Base-by-base conservation (phyloP, 2,797 vertebrate species). In the Melanotaenia pygmaea region DNA sequence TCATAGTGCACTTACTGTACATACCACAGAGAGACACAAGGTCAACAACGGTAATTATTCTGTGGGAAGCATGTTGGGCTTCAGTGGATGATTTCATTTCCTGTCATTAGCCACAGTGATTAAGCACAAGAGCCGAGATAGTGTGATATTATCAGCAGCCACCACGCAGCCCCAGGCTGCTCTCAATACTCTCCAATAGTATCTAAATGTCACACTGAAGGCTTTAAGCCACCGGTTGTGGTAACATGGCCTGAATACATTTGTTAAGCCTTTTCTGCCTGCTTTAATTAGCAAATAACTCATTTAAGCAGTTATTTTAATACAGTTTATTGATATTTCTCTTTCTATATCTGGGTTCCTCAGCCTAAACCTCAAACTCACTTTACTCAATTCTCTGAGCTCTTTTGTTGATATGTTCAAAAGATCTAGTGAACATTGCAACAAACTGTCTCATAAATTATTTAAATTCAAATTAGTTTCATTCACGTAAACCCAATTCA, bases 21-120 rank as follows among this genome's bases (percentile, higher is more conserved):
- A 81, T 71, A 74, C 72, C 67, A 35, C 66, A 74, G 66, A 83
- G 82, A 86, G 73, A 51, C 83, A 77, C 79, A 88, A 91, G 92
- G 91, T 92, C 90, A 92, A 88, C 89, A 82, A 76, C 75, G 9
- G 82, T 86, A 90, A 90, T 92, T 90, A 90, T 84, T 83, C 84
- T 76, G 83, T 62, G 82, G 87, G 83, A 85, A 82, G 85, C 54
- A 56, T 62, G 69, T 68, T 77, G 82, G 81, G 82, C 79, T 91
- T 88, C 81, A 81, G 80, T 67, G 80, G 86, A 67, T 89, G 87
- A 91, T 89, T 91, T 89, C 80, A 90, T 89, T 89, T 91, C 86
- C 85, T 72, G 83, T 86, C 88, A 91, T 93, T 91, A 93, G 91
- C 88, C 78, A 88, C 88, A 85, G 88, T 73, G 79, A 92, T 90